A percentile compares a stretch with the other conserved stretches of the same genome.
Conservation (phyloP, 2,797 vertebrate species). For the Labeo calbasu region DNA sequence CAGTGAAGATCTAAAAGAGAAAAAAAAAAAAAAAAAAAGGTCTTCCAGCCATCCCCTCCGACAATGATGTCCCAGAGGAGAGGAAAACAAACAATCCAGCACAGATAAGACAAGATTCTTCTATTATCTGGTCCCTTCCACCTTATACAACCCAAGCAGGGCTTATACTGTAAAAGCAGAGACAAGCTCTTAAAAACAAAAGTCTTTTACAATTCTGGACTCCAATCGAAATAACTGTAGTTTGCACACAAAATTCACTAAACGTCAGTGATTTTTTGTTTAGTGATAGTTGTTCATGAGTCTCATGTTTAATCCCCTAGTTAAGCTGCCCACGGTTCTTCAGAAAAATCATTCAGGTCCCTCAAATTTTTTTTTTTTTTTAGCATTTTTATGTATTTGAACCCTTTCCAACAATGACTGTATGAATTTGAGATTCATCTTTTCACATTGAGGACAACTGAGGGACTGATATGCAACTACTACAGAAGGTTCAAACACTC, state of each 20-base stretch:
- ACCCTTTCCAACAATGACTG: no score
- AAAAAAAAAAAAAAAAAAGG: neutral
- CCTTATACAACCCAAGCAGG: neutral
- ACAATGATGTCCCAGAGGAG: neutral
- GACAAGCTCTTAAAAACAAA: neutral
- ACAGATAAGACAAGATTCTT: constrained; percentile 14
- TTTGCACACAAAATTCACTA: neutral
- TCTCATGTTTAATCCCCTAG: no score
- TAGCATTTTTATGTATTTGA: no score
- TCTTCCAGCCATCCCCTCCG: neutral
- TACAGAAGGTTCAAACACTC: no score
- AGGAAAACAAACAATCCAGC: constrained; percentile 26
- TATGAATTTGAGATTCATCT: no score
- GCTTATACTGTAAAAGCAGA: neutral
- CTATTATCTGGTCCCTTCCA: neutral
- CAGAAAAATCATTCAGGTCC: no score
- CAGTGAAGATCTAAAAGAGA: neutral
- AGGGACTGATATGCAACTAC: no score
- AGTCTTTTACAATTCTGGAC: neutral
- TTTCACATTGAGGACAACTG: no score
- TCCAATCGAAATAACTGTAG: neutral
- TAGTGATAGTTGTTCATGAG: no score
- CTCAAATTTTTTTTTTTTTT: no score
- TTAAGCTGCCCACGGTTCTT: no score
- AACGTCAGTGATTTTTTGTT: neutral